Conservation (phyloP, 2,797 vertebrate species). For the Dendrocincla fuliginosa region DNA sequence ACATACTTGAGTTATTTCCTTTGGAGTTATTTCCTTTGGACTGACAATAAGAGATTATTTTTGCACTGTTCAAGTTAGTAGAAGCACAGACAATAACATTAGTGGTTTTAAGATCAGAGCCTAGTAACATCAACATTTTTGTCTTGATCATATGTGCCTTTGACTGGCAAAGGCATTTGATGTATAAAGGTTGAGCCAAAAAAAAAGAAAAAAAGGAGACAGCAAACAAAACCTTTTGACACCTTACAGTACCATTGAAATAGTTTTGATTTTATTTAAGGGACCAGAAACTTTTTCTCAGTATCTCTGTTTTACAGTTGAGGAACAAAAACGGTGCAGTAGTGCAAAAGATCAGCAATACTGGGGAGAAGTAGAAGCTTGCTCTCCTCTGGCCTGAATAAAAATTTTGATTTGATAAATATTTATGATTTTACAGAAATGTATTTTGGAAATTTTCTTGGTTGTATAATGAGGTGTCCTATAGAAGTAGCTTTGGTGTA, state of each 20-base stretch:
- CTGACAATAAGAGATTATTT: background rate
- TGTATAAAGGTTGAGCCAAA: background rate
- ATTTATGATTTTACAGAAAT: background rate
- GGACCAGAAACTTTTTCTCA: background rate
- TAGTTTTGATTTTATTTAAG: background rate
- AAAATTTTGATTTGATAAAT: background rate
- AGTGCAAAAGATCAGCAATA: background rate
- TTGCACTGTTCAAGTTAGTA: background rate
- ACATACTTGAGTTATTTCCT: background rate
- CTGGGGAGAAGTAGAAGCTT: background rate
- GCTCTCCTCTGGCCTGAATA: background rate
- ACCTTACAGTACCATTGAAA: background rate
- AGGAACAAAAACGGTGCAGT: background rate
- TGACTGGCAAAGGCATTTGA: background rate
- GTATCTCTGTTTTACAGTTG: background rate
- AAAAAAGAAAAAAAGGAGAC: background rate
- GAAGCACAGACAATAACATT: background rate
- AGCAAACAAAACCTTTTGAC: accelerated
- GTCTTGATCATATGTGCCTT: background rate
- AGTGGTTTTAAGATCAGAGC: background rate
- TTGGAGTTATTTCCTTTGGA: background rate
- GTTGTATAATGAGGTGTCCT: background rate
- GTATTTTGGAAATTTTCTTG: background rate
- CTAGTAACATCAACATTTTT: background rate
- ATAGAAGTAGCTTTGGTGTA: background rate